Evolutionary conservation across 53 echinoderm and acorn worm genomes (phyloP), one percentile per base, ranked within the genome.

Genomic region (Astropecten irregularis): DNA sequence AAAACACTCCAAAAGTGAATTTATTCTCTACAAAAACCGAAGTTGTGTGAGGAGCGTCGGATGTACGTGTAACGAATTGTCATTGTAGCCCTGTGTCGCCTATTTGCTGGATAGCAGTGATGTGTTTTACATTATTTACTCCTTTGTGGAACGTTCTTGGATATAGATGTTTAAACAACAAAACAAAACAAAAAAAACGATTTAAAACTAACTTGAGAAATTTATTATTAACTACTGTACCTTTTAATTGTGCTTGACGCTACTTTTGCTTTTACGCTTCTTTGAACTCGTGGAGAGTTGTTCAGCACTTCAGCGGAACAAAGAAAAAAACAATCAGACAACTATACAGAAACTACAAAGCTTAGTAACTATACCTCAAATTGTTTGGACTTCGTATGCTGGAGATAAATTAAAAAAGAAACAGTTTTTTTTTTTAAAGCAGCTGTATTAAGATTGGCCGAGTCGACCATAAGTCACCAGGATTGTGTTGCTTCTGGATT

Each of bases 21-120:
- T n/a, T n/a, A n/a, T n/a, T n/a, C n/a, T n/a, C n/a, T n/a, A n/a
- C n/a, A n/a, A n/a, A n/a, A n/a, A n/a, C n/a, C n/a, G n/a, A n/a
- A 42, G 11, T 8, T 42, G 11, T 42, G 42, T 42, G 42, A 42
- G 79, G 56, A 79, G 61, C 38, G 79, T 46, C 59, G 62, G 61
- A 62, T 37, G 11, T 68, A 68, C 46, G 23, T 79, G 79, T 79
- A 79, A n/a, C 27, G 47, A 60, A 62, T 79, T 26, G 48, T 79
- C 62, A 56, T 79, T 62, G 48, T 79, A 79, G 46, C 62, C 79
- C 79, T 46, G 47, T 79, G 79, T 79, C 56, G 74, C 74, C 15
- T 74, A 56, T 74, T 74, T 57, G 62, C 79, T 79, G 79, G 61
- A 46, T 79, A 79, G 79, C 79, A 29, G 79, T 62, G 46, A 79